Conservation (phyloP, 2,888 invertebrate genomes). For the Drosophila yooni region DNA sequence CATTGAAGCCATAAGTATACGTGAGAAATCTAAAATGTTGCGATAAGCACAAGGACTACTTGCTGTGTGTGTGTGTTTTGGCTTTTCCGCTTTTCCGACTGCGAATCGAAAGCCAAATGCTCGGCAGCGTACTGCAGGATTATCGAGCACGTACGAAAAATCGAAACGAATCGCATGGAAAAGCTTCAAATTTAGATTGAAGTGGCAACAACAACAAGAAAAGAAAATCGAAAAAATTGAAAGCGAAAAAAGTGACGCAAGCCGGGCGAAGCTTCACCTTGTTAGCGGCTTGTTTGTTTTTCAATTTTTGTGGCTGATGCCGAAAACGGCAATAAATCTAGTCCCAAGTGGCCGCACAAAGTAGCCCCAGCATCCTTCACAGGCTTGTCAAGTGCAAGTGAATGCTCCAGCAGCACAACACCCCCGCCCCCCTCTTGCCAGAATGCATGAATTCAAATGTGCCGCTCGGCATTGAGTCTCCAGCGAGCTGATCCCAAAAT, state of each 20-base stretch:
- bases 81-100: conserved; percentile 16
- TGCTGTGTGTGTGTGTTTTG: conserved; percentile 36
- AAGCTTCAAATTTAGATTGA: conserved; percentile 78
- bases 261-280: conserved; percentile 67
- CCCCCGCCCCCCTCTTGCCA: background rate
- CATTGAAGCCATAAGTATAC: conserved; percentile 66
- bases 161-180: conserved; percentile 33
- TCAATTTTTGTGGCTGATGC: conserved; percentile 73
- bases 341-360: conserved; percentile 61
- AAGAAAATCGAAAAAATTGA: background rate
- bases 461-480: conserved; percentile 28
- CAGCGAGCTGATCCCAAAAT: conserved; percentile 25
- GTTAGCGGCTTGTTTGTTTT: conserved; percentile 80
- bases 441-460: conserved; percentile 61
- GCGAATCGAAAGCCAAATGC: conserved; percentile 32
- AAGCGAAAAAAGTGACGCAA: conserved; percentile 53
- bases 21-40: conserved; percentile 78
- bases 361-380: conserved; percentile 43
- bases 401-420: conserved; percentile 12
- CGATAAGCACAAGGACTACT: conserved; percentile 55
- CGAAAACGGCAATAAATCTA: conserved; percentile 78
- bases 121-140: conserved; percentile 44
- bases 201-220: conserved; percentile 44
- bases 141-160: conserved; percentile 72
- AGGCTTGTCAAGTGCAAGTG: conserved; percentile 42